These are phyloP conservation scores for Chymomyza costata DNA, from an alignment of 1,140 invertebrate genomes.

Conservation along the genomic window DNA sequence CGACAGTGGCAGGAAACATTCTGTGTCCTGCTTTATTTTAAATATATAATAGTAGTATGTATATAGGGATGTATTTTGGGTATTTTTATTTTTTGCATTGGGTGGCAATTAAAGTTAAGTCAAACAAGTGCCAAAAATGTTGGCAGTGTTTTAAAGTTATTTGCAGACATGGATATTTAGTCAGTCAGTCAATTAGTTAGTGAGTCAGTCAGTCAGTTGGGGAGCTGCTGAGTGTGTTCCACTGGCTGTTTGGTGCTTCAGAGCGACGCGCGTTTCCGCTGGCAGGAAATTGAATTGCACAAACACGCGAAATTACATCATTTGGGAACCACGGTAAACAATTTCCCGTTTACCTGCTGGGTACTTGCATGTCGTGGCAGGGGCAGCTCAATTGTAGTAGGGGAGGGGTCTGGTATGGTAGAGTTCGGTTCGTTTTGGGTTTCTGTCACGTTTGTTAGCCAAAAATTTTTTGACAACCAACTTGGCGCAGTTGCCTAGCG, in stretches of 20 bases:
- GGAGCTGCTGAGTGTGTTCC: too few species aligned
- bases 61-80: constrained; percentile 7
- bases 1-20: too few species aligned
- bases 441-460: constrained; percentile 14
- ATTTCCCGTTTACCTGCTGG: constrained; percentile 68
- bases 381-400: background rate
- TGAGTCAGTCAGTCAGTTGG: too few species aligned
- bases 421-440: constrained; percentile 30
- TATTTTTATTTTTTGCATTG: constrained; percentile 33
- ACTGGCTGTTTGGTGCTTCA: too few species aligned
- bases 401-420: too few species aligned
- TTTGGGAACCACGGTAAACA: constrained; percentile 72
- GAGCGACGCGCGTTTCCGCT: constrained; percentile 78
- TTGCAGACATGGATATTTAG: background rate
- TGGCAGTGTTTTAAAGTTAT: constrained; percentile 40
- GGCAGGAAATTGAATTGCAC: constrained; percentile 73
- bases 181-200: too few species aligned
- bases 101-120: constrained; percentile 40
- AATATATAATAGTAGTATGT: too few species aligned
- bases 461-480: constrained; percentile 50
- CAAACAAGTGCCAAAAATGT: constrained; percentile 38
- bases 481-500: constrained; percentile 39
- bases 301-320: constrained; percentile 74
- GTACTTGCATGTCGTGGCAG: too few species aligned
- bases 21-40: too few species aligned